Base-by-base conservation (phyloP, 2,888 invertebrate species). In the Lampropteryx suffumata region DNA sequence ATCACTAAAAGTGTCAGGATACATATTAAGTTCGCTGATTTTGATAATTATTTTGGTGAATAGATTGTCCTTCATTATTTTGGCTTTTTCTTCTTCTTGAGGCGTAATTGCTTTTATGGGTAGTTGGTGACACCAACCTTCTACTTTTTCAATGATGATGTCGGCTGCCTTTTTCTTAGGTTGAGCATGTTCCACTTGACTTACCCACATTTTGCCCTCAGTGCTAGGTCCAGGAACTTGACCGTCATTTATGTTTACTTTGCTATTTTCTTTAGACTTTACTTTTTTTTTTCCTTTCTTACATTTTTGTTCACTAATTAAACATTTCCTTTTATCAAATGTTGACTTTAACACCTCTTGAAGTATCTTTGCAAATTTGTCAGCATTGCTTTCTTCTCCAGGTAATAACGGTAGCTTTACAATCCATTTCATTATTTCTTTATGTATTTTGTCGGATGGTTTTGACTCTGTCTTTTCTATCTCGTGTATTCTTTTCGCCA, bases 401-500 rank as follows among this genome's bases (percentile, higher is more conserved):
- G 62, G 37, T 45, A 61, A 3, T 1, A 83, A 34, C 4, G 79
- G 79, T n/a, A 83, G 51, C 50, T 70, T 78, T n/a, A 52, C 29
- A 9, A 84, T 61, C 72, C 74, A 79, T 64, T 81, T 82, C 1
- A 40, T 54, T 32, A 78, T 73, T 72, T 83, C 82, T 47, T 68
- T 75, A 3, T 62, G 55, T 13, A 82, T 71, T 48, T 72, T 70
- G 5, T 71, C 61, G 14, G 76, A 70, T 12, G 67, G 33, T 29
- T 65, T 54, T 21, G 52, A 17, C 36, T 68, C 67, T 26, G 32
- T 29, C 33, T 57, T 73, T 69, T 85, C 84, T 32, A 82, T 74
- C 46, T 75, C 70, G 43, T 72, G 67, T 53, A 85, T 63, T 60
- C 66, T 71, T 50, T 76, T 79, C 1, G 81, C 69, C 17, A 85